phyloP scores from a whole-genome alignment of 2,888 invertebrate genomes.

The Allolobophora icterica region DNA sequence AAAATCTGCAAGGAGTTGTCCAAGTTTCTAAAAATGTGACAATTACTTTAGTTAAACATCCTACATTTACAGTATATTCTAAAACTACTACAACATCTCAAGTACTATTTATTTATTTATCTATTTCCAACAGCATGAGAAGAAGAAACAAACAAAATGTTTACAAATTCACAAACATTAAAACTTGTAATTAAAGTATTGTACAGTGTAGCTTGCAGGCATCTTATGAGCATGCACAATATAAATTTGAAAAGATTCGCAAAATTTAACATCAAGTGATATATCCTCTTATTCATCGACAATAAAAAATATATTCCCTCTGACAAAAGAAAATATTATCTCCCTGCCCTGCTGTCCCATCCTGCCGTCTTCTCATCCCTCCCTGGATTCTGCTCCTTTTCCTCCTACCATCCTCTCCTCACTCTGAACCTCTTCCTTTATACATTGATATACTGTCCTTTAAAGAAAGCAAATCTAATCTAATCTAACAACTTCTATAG shows the following conservation, averaged over 20 bases:
- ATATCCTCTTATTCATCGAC: not conserved
- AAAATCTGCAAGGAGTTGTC: slow-evolving; percentile 83
- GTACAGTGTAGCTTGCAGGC: not conserved
- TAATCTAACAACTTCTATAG: too few species aligned
- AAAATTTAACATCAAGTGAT: not conserved
- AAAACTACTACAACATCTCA: too few species aligned
- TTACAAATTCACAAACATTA: not conserved
- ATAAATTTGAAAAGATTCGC: not conserved
- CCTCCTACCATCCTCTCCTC: not conserved
- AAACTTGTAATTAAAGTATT: not conserved
- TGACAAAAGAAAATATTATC: not conserved
- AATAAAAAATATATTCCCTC: not conserved
- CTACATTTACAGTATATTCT: not conserved
- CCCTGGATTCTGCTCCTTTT: not conserved
- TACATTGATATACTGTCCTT: not conserved
- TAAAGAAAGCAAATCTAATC: not conserved
- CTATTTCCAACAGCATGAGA: not conserved
- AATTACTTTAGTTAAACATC: not conserved
- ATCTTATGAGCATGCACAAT: not conserved
- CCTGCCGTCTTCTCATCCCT: not conserved
- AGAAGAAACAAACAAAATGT: not conserved
- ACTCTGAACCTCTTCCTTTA: not conserved
- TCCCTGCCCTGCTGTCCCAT: not conserved
- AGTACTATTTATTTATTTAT: too few species aligned
- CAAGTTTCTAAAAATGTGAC: slow-evolving; percentile 74